These are phyloP conservation scores for Flabesymbios commensalis DNA, from an alignment of 2,888 invertebrate species.

Conservation along the genomic window DNA sequence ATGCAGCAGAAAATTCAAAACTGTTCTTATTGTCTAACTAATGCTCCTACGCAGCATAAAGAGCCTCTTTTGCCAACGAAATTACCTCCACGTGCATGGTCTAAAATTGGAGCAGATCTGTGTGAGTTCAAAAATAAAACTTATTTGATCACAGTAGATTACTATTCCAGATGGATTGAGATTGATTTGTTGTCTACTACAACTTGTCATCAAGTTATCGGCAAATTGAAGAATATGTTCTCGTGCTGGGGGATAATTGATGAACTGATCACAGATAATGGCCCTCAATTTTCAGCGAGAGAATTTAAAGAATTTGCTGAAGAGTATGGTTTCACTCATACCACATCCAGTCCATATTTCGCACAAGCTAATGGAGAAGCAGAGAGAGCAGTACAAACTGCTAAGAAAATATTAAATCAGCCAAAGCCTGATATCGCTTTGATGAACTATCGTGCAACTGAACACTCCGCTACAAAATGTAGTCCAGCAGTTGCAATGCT, in stretches of 20 bases:
- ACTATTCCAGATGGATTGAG: conserved; percentile 21
- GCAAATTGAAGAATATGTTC: not conserved
- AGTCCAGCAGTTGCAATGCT: conserved; percentile 6
- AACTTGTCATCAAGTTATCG: not conserved
- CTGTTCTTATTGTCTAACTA: conserved; percentile 24
- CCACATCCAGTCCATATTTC: conserved; percentile 1
- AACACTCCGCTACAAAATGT: not conserved
- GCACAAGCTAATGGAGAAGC: conserved; percentile 7
- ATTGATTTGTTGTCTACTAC: not conserved
- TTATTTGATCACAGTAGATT: conserved; percentile 20
- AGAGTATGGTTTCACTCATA: not conserved
- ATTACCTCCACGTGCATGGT: conserved; percentile 31
- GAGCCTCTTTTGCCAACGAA: conserved; percentile 26
- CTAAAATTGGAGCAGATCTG: conserved; percentile 27
- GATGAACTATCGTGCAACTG: conserved; percentile 6
- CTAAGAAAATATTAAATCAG: not conserved
- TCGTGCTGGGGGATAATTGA: not conserved
- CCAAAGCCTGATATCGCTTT: not conserved
- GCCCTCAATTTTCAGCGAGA: not conserved
- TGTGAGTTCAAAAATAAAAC: conserved; percentile 13
- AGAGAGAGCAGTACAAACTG: conserved; percentile 4
- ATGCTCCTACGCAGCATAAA: conserved; percentile 21
- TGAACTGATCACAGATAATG: conserved; percentile 2
- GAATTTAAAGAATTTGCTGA: not conserved
- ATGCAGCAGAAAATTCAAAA: conserved; percentile 11